Conservation (phyloP, 1,140 invertebrate species). For the Anastatus disparis region DNA sequence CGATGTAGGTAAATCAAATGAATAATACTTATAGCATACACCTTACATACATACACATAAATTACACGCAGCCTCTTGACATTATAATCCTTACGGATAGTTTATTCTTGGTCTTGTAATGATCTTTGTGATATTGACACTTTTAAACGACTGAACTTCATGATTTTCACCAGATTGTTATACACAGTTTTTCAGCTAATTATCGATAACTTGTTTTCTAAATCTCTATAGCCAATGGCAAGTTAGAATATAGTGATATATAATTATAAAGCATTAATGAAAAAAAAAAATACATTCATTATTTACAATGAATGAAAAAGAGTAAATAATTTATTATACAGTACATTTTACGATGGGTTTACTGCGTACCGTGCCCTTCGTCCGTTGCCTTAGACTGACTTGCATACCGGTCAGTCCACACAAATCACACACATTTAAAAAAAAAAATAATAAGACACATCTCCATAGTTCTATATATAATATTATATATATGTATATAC, state of each 20-base stretch:
- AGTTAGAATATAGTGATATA: constrained; percentile 31
- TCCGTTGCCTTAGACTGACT: constrained; percentile 44
- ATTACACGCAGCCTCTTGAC: constrained; percentile 52
- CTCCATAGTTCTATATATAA: constrained; percentile 37
- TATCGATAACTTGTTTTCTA: background rate
- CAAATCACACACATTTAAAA: constrained; percentile 32
- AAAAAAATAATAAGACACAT: no score
- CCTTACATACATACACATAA: constrained; percentile 27
- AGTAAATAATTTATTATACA: constrained; percentile 42
- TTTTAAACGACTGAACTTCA: constrained; percentile 25
- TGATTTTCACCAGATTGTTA: constrained; percentile 4
- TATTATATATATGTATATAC: constrained; percentile 20
- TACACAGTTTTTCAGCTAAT: no score
- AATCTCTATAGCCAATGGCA: constrained; percentile 29
- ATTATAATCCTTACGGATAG: constrained; percentile 42
- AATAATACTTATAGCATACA: constrained; percentile 22
- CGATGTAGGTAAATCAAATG: constrained; percentile 22
- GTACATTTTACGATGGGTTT: constrained; percentile 39
- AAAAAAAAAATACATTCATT: no score
- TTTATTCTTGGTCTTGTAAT: background rate
- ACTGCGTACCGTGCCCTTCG: constrained; percentile 41
- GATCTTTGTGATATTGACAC: constrained; percentile 2
- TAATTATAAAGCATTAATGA: constrained; percentile 20
- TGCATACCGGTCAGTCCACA: constrained; percentile 42
- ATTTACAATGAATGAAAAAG: constrained; percentile 27